phyloP scores from a whole-genome alignment of 2,797 vertebrate species.

The Benthosema pterotum region DNA sequence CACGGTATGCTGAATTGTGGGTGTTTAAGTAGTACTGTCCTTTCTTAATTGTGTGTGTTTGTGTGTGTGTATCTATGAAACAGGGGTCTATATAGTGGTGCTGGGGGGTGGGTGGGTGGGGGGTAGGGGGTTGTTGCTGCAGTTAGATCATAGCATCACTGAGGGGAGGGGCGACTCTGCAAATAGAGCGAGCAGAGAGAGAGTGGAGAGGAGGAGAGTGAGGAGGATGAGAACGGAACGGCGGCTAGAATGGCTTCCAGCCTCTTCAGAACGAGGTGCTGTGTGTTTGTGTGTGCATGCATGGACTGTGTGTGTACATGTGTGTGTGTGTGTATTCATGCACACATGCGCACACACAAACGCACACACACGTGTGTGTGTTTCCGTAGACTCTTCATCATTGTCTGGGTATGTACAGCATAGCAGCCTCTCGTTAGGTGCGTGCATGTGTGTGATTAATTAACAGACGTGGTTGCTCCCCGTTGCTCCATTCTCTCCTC shows the following conservation, averaged over 20 bases:
- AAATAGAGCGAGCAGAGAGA: conserved; percentile 66
- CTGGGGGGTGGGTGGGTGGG: conserved; percentile 45
- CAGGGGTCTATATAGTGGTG: conserved; percentile 16
- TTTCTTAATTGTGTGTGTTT: conserved; percentile 5
- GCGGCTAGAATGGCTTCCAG: conserved; percentile 58
- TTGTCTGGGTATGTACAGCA: conserved; percentile 22
- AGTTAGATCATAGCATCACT: conserved; percentile 75
- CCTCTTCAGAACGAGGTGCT: conserved; percentile 38
- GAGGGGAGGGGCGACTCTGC: conserved; percentile 69
- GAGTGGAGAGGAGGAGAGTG: conserved; percentile 13
- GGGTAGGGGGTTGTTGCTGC: conserved; percentile 66
- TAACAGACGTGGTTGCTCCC: conserved; percentile 52
- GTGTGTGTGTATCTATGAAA: conserved; percentile 29
- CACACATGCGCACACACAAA: no score
- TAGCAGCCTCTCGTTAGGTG: not conserved
- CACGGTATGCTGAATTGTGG: conserved; percentile 27
- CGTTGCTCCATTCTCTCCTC: conserved; percentile 55
- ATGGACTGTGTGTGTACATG: conserved; percentile 4
- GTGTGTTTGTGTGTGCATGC: conserved; percentile 6
- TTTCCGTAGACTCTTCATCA: conserved; percentile 42
- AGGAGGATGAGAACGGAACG: conserved; percentile 31
- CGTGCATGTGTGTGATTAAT: conserved; percentile 64
- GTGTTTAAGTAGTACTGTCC: conserved; percentile 19
- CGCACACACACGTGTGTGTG: not conserved
- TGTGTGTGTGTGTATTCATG: no score